A percentile compares a stretch with the other conserved stretches of the same genome.
phyloP scores from a whole-genome alignment of 1,140 invertebrate species.

The Condylostylus longicornis region DNA sequence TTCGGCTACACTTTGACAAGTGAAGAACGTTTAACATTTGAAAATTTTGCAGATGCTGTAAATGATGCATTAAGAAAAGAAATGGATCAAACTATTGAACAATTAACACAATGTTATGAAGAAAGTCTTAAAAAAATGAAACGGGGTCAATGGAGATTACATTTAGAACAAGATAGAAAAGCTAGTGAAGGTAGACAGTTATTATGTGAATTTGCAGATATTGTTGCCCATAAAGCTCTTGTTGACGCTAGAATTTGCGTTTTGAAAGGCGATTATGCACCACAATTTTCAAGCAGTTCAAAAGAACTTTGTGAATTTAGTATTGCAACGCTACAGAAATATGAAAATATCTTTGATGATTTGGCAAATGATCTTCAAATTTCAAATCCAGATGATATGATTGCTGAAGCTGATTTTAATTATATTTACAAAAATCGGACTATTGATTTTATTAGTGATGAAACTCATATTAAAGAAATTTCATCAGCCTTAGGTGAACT shows the following conservation, averaged over 20 bases:
- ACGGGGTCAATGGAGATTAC: slow-evolving; percentile 22
- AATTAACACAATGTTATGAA: slow-evolving; percentile 48
- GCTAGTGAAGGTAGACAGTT: slow-evolving; percentile 37
- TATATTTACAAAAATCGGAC: slow-evolving; percentile 15
- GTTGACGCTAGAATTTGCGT: slow-evolving; percentile 53
- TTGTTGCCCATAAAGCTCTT: slow-evolving; percentile 59
- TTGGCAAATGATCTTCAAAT: slow-evolving; percentile 14
- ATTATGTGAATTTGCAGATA: slow-evolving; percentile 53
- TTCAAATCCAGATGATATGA: slow-evolving; percentile 13
- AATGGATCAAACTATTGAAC: slow-evolving; percentile 48
- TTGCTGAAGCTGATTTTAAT: slow-evolving; percentile 16
- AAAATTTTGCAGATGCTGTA: slow-evolving; percentile 53
- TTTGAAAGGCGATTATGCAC: slow-evolving; percentile 34
- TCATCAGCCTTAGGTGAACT: slow-evolving; percentile 11
- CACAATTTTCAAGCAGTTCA: not conserved
- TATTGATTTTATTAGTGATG: slow-evolving; percentile 11
- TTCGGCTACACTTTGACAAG: slow-evolving; percentile 41
- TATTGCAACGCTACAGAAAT: slow-evolving; percentile 11
- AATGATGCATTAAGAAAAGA: slow-evolving; percentile 48
- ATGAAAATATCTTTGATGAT: slow-evolving; percentile 15
- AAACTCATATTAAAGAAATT: slow-evolving; percentile 11
- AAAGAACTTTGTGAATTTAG: slow-evolving; percentile 4
- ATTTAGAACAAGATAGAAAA: slow-evolving; percentile 35
- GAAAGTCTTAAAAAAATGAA: slow-evolving; percentile 37
- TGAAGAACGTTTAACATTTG: slow-evolving; percentile 44